Conservation (phyloP, 2,797 vertebrate genomes). For the Alauda arvensis region DNA sequence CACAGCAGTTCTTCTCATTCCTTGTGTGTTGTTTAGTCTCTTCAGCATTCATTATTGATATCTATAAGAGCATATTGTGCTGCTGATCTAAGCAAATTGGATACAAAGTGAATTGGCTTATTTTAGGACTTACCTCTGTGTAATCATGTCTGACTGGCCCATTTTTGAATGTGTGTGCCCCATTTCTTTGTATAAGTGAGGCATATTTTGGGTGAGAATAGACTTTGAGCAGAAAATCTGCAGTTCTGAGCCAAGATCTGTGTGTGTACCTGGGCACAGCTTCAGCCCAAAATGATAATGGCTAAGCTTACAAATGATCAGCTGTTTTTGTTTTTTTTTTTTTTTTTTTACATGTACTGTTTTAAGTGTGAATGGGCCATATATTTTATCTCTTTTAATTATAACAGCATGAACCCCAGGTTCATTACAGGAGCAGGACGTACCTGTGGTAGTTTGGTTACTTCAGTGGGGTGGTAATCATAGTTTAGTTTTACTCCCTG, state of each 20-base stretch:
- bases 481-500: background rate
- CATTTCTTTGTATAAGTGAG: background rate
- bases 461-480: background rate
- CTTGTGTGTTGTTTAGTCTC: background rate
- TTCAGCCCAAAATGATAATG: background rate
- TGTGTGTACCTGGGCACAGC: background rate
- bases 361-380: background rate
- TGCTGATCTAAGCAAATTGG: slow-evolving; percentile 21
- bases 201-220: background rate
- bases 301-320: background rate
- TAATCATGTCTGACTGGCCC: background rate
- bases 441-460: background rate
- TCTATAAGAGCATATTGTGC: background rate
- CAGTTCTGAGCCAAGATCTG: background rate
- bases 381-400: background rate
- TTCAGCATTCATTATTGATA: background rate
- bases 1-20: background rate
- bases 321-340: background rate
- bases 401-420: background rate
- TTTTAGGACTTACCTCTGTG: background rate
- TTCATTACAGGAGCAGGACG: background rate
- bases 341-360: background rate
- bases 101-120: background rate
- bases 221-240: background rate
- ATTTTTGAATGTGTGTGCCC: background rate